Conservation (phyloP, 2,113 vertebrate genomes). For the Fukomys damarensis region DNA sequence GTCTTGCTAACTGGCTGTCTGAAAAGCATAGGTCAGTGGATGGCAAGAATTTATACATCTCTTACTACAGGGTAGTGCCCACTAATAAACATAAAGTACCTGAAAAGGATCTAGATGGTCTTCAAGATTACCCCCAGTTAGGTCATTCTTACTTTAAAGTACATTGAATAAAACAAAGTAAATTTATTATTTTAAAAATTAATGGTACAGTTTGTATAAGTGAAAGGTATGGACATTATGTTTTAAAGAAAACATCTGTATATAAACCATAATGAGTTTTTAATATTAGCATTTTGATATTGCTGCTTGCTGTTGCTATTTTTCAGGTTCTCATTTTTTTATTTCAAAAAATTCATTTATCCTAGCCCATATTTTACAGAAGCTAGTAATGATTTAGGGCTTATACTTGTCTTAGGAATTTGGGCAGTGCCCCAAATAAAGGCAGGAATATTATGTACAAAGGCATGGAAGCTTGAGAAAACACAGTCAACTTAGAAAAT, state of each 20-base stretch:
- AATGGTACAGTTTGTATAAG: conserved; percentile 22
- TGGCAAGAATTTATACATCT: neutral
- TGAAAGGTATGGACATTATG: neutral
- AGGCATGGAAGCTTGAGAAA: neutral
- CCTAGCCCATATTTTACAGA: conserved; percentile 1
- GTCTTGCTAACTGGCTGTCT: neutral
- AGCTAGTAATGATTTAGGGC: conserved; percentile 13
- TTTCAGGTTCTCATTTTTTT: conserved; percentile 9
- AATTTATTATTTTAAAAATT: conserved; percentile 39
- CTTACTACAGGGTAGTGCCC: conserved; percentile 6
- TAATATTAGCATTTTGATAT: neutral
- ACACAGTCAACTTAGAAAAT: neutral
- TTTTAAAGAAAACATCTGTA: conserved; percentile 35
- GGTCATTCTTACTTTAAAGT: conserved; percentile 40
- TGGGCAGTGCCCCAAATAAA: neutral
- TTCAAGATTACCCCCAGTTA: conserved; percentile 2
- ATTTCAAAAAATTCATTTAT: neutral
- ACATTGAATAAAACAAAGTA: neutral
- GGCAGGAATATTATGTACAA: neutral
- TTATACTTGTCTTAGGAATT: conserved; percentile 21
- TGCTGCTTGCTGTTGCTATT: conserved; percentile 7
- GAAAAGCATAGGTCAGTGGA: neutral
- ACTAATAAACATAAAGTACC: neutral
- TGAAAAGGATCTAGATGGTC: neutral
- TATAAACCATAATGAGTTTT: too few relatives aligned